Evolutionary conservation across 2,888 invertebrate species (phyloP).

Genomic region (Venustoraphidia nigricollis): DNA sequence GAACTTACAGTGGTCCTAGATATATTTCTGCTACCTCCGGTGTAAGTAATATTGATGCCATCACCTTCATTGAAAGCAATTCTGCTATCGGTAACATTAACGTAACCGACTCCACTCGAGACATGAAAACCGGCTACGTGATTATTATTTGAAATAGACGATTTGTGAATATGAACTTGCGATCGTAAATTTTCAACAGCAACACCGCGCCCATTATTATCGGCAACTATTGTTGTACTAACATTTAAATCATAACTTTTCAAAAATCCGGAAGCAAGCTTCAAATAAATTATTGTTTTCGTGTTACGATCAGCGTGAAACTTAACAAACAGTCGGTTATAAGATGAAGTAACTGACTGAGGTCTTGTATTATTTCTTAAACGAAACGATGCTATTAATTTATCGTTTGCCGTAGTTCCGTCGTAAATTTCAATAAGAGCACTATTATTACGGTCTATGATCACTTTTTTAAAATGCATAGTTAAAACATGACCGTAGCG

Average conservation of each 20-base stretch:
- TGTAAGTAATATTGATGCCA: slow-evolving; percentile 89
- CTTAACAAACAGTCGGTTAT: slow-evolving; percentile 63
- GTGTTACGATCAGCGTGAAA: slow-evolving; percentile 60
- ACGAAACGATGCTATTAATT: slow-evolving; percentile 50
- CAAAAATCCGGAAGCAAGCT: slow-evolving; percentile 59
- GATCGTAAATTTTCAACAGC: slow-evolving; percentile 84
- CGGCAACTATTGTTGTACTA: slow-evolving; percentile 65
- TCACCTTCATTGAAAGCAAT: slow-evolving; percentile 86
- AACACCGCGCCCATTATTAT: slow-evolving; percentile 91
- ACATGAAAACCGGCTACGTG: slow-evolving; percentile 86
- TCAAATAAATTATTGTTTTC: slow-evolving; percentile 60
- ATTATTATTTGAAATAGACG: slow-evolving; percentile 71
- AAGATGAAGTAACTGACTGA: slow-evolving; percentile 71
- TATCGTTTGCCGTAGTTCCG: slow-evolving; percentile 54
- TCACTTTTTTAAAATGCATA: slow-evolving; percentile 68
- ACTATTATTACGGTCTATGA: slow-evolving; percentile 58
- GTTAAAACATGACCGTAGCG: slow-evolving; percentile 68
- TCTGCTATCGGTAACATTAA: slow-evolving; percentile 81
- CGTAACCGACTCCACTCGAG: slow-evolving; percentile 79
- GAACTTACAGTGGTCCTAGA: slow-evolving; percentile 73
- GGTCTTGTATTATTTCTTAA: slow-evolving; percentile 77
- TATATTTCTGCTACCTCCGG: slow-evolving; percentile 86
- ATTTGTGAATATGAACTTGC: slow-evolving; percentile 69
- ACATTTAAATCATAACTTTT: slow-evolving; percentile 79
- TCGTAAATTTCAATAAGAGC: slow-evolving; percentile 65